Evolutionary conservation across 2,113 vertebrate genomes (phyloP).

Genomic region (Peromyscus leucopus): DNA sequence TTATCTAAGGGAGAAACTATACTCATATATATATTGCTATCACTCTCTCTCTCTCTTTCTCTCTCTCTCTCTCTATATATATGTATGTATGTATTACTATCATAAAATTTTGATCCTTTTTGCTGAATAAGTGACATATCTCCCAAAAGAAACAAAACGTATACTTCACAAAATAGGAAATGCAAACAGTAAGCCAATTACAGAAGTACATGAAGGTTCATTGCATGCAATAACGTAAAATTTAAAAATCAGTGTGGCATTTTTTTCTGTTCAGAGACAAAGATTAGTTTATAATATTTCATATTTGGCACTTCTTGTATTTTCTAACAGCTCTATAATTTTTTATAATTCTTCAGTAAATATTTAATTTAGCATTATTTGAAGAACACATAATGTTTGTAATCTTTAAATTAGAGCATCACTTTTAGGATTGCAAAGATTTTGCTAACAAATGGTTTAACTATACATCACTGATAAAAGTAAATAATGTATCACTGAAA

Average conservation of each 20-base stretch:
- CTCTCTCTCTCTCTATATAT: neutral
- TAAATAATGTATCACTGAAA: neutral
- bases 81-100: neutral
- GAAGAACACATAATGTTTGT: neutral
- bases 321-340: neutral
- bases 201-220: neutral
- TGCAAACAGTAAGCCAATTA: neutral
- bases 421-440: neutral
- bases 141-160: neutral
- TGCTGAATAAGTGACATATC: neutral
- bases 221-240: neutral
- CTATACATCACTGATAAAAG: neutral
- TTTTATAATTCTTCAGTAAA: slow-evolving; percentile 30
- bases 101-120: neutral
- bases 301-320: neutral
- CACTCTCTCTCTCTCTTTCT: too few species aligned
- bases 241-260: neutral
- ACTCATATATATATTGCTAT: neutral
- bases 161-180: neutral
- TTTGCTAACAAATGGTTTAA: neutral
- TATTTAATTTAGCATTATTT: slow-evolving; percentile 16
- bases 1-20: neutral
- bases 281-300: neutral
- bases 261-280: neutral
- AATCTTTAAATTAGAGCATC: neutral